phyloP scores from a whole-genome alignment of 2,113 vertebrate genomes.

The Platanista minor region DNA sequence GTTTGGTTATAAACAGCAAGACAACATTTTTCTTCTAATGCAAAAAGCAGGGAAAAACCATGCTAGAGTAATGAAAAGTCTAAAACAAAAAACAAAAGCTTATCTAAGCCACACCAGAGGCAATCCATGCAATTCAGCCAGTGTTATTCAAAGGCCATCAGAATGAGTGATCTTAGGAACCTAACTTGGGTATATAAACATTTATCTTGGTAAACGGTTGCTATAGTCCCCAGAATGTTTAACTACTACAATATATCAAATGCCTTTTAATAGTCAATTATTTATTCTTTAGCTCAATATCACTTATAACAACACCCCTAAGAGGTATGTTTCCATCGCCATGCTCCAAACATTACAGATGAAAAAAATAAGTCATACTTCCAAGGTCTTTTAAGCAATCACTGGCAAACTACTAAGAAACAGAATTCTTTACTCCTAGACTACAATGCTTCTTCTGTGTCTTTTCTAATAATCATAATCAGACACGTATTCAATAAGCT shows the following conservation, averaged over 20 bases:
- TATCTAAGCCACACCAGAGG: constrained; percentile 35
- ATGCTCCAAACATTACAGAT: not conserved
- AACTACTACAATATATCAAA: constrained; percentile 58
- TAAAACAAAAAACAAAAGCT: constrained; percentile 45
- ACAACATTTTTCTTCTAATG: not conserved
- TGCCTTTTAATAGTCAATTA: constrained; percentile 52
- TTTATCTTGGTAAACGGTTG: constrained; percentile 56
- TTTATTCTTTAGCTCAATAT: constrained; percentile 50
- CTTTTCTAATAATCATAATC: constrained; percentile 35
- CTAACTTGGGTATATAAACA: constrained; percentile 26
- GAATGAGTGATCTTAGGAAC: constrained; percentile 34
- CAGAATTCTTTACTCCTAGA: not conserved
- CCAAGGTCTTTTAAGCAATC: not conserved
- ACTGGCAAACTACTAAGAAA: not conserved
- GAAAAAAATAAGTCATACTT: not conserved
- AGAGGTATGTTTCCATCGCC: not conserved
- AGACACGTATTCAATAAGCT: not conserved
- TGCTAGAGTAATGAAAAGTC: constrained; percentile 38
- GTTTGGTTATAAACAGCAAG: constrained; percentile 14
- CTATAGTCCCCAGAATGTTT: constrained; percentile 30
- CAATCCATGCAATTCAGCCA: not conserved
- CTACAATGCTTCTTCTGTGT: not conserved
- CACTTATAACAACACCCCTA: not conserved
- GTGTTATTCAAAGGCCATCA: constrained; percentile 44
- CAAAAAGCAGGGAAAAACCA: not conserved